Conservation (phyloP, 2,888 invertebrate genomes). For the Adineta ricciae region DNA sequence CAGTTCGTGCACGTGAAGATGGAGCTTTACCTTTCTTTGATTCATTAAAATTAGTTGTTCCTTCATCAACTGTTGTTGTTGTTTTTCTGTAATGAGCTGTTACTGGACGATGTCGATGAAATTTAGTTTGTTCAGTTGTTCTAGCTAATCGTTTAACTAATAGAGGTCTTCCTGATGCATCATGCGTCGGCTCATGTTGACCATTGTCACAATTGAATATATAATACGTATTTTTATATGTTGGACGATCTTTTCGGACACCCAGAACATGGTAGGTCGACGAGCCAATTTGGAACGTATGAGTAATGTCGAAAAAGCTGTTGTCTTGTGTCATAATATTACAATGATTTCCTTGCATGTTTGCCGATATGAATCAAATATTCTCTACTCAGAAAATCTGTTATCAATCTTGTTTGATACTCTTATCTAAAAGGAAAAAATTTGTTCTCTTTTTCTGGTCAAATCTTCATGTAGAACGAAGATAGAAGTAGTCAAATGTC, state of each 20-base stretch:
- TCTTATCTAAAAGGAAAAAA: no score
- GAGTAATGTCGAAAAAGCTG: not conserved
- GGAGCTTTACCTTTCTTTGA: not conserved
- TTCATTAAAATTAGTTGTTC: not conserved
- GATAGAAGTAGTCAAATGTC: not conserved
- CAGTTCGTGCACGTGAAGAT: not conserved
- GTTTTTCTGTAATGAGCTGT: not conserved
- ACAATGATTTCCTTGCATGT: not conserved
- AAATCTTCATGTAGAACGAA: no score
- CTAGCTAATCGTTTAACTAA: not conserved
- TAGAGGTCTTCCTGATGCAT: not conserved
- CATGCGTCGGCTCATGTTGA: not conserved
- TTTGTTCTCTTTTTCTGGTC: no score
- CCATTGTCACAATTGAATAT: not conserved
- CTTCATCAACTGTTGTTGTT: not conserved
- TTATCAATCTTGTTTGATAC: no score
- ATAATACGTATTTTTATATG: not conserved
- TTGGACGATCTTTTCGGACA: not conserved
- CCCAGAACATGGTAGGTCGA: not conserved
- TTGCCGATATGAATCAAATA: no score
- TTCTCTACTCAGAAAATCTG: no score
- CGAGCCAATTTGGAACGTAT: not conserved
- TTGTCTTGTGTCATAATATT: not conserved
- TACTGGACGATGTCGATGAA: not conserved
- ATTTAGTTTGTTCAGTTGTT: not conserved